Conservation (phyloP, 2,797 vertebrate genomes). For the Leptodactylus fallax region DNA sequence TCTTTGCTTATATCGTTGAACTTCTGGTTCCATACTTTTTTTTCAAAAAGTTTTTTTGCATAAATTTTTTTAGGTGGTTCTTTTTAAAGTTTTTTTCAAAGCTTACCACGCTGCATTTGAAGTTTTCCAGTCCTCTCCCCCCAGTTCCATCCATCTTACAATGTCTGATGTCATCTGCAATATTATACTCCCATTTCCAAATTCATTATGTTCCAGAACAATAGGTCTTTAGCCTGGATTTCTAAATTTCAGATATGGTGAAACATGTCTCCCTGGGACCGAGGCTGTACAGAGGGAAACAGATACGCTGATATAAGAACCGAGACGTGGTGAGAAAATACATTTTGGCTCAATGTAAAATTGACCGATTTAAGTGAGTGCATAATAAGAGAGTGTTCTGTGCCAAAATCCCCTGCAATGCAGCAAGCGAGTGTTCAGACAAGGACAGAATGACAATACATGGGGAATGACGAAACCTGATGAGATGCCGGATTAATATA, state of each 20-base stretch:
- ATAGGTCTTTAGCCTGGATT: background rate
- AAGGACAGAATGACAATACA: conserved; percentile 15
- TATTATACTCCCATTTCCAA: conserved; percentile 4
- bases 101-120: background rate
- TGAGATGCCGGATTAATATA: background rate
- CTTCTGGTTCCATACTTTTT: background rate
- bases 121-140: too few relatives aligned
- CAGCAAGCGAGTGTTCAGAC: conserved; percentile 18
- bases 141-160: background rate
- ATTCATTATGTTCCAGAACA: conserved; percentile 17
- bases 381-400: background rate
- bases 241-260: background rate
- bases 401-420: conserved; percentile 21
- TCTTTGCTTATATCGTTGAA: too few relatives aligned
- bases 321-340: background rate
- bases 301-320: background rate
- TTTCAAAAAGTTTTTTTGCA: background rate
- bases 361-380: conserved; percentile 27
- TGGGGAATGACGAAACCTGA: background rate
- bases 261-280: background rate
- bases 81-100: background rate
- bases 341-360: conserved; percentile 31
- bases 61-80: background rate
- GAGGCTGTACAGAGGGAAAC: background rate
- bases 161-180: background rate